Base-by-base conservation (phyloP, 2,113 vertebrate genomes). In the Xyliphius kryptos region DNA sequence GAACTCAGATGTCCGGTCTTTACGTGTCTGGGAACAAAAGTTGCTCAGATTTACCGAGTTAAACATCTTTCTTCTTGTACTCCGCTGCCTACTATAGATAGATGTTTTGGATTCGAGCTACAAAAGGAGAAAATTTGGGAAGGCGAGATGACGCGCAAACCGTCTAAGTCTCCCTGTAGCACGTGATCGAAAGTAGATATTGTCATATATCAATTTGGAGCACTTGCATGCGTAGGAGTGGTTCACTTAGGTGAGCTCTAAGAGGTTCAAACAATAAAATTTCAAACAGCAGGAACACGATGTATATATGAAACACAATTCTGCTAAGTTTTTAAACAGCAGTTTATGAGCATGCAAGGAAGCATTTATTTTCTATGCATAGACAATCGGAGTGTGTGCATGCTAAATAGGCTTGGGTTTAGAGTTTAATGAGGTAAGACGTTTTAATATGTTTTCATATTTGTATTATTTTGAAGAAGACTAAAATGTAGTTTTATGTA, bases 111-210 rank as follows among this genome's bases (percentile, higher is more conserved):
- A 94, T 89, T 88, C 90, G 86, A 89, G 82, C 90, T 88, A 91
- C 89, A 88, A 90, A 93, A 91, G 91, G 91, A 90, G 81, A 85
- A 91, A 94, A 86, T 96, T 97, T 93, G 93, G 92, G 93, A 93
- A 95, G 93, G 92, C 91, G 87, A 94, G 92, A 95, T 97, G 94
- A 97, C 95, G 95, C 91, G 94, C 89, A 88, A 91, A 95, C 92
- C 91, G 92, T 95, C 93, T 97, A 91, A 95, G 91, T 93, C 92
- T n/a, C 91, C 81, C 85, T 78, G 79, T 88, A 90, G 84, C 95
- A 97, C 95, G 95, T 97, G 95, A 97, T 97, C 89, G 91, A 91
- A 94, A 97, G 93, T 97, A 94, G 94, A 97, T 93, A 96, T 97
- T 94, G 93, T 92, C 92, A 95, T 97, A 92, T 95, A 96, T 97